Base-by-base conservation (phyloP, 1,140 invertebrate species). In the Delia radicum region DNA sequence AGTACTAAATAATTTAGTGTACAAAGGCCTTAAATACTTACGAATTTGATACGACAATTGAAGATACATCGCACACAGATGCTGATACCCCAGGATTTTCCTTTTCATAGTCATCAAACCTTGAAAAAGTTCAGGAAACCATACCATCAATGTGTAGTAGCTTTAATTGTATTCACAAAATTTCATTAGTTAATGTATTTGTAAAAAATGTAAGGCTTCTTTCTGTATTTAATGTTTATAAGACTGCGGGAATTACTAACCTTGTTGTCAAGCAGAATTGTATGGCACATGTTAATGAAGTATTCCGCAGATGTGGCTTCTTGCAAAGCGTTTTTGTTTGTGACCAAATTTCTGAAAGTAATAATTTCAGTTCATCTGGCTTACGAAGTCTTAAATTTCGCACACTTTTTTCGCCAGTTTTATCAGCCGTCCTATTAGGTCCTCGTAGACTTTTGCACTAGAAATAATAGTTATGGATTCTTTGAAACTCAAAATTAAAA, bases 71-170 rank as follows among this genome's bases (percentile, higher is more conserved):
- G 81, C 93, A 94, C 5, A 94, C 91, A 0, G 92, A 91, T 0
- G 91, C 91, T 1, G 87, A 88, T 61, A 89, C 84, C 31, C 89
- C 90, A 1, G 91, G 91, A 89, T 92, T 87, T 0, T 84, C 79
- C 18, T 87, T 81, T 79, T 93, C 92, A 81, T 91, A 93, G 67
- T 91, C 89, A 79, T 93, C 91, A 81, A 93, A 93, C 76, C 92
- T 83, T 91, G 89, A 86, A 94, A 94, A 78, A 94, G 86, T 82
- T 94, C 93, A 8, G 93, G 93, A 85, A 94, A 94, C 93, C 93
- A 94, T 76, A 94, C 90, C 92, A 94, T 94, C 2, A 94, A 87
- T 1, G 93, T 94, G 83, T 94, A 94, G 82, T 94, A 94, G 79
- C 93, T 94, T 82, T 33, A 81, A 37, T 18, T 24, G 63, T 76